These are phyloP conservation scores for Rhinella marina DNA, from an alignment of 2,797 vertebrate genomes.

Conservation along the genomic window DNA sequence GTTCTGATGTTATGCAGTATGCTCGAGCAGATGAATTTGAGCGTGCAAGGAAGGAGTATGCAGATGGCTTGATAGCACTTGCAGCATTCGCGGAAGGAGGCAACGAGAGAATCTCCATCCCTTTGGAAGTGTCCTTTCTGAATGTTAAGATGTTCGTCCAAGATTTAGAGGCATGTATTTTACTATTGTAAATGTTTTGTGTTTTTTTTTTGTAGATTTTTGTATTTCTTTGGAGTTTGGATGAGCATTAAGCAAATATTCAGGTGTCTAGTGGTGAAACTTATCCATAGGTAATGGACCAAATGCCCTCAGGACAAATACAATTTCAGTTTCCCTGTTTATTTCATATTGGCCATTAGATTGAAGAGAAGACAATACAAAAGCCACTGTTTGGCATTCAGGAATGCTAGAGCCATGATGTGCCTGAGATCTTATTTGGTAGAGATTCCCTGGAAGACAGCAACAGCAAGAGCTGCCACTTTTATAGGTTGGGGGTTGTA, in stretches of 20 bases:
- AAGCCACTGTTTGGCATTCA: background rate
- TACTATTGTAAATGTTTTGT: background rate
- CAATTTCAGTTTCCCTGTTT: background rate
- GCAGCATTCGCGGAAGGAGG: conserved; percentile 87
- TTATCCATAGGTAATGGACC: background rate
- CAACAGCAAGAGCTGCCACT: background rate
- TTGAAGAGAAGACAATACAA: background rate
- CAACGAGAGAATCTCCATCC: conserved; percentile 82
- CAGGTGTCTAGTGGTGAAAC: background rate
- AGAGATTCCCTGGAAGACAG: background rate
- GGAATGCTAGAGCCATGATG: background rate
- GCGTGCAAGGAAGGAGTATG: conserved; percentile 89
- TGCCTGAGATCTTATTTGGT: background rate
- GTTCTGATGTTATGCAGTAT: conserved; percentile 77
- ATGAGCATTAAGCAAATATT: background rate
- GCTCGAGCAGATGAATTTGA: conserved; percentile 93
- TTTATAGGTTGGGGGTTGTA: background rate
- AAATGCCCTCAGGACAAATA: background rate
- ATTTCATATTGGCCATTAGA: background rate
- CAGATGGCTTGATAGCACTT: conserved; percentile 82
- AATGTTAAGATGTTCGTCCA: conserved; percentile 91
- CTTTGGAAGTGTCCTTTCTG: conserved; percentile 89
- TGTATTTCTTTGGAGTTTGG: background rate
- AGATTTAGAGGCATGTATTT: conserved; percentile 86
- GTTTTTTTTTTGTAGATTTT: background rate